Percentiles rank a stretch among this genome's conserved stretches.
phyloP scores from a whole-genome alignment of 2,113 vertebrate species.

The Bungarus multicinctus region DNA sequence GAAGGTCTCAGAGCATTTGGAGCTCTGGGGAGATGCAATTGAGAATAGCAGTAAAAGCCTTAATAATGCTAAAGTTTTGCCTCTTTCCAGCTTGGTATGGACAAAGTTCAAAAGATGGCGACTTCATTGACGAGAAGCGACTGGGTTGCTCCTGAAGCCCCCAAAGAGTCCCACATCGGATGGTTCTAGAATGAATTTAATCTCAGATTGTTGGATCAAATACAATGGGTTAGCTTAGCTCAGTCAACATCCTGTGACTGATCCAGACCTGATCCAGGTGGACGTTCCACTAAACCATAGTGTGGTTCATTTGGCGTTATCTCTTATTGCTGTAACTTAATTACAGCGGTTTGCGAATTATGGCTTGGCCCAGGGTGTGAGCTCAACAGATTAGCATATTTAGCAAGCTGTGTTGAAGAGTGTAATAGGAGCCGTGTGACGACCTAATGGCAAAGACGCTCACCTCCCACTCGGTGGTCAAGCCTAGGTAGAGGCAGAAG shows the following conservation, averaged over 20 bases:
- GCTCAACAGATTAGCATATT: not conserved
- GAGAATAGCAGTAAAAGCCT: not conserved
- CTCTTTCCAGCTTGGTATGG: not conserved
- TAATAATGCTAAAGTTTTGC: not conserved
- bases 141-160: not conserved
- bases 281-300: not conserved
- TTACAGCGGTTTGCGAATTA: not conserved
- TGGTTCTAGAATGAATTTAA: not conserved
- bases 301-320: not conserved
- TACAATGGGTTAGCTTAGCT: not conserved
- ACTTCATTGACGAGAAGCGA: not conserved
- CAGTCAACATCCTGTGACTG: not conserved
- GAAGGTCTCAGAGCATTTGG: not conserved
- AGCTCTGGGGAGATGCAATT: not conserved
- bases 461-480: not conserved
- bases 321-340: not conserved
- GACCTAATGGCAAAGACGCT: not conserved
- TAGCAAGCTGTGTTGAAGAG: not conserved
- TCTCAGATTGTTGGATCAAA: not conserved
- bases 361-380: not conserved
- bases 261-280: not conserved
- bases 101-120: not conserved
- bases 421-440: not conserved
- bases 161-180: not conserved
- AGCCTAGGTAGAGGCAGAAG: not conserved